Percentiles rank a stretch among this genome's conserved stretches.
Evolutionary conservation across 2,113 vertebrate genomes (phyloP).

Genomic region (Rhinichthys klamathensis): DNA sequence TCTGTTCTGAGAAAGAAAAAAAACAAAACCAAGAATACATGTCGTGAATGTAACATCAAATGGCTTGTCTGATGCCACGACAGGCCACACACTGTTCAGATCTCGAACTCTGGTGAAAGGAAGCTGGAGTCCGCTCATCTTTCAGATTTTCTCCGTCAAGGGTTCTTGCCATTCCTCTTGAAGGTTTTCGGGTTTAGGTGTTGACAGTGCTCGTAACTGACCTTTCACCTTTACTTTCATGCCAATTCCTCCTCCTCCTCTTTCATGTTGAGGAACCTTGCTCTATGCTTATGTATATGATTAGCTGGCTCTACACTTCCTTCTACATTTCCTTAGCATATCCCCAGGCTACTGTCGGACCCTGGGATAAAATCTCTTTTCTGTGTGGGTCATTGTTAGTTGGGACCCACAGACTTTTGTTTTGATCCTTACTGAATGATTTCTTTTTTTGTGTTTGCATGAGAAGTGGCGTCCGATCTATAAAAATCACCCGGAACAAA

Average conservation of each 20-base stretch:
- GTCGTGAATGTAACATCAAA: slow-evolving; percentile 1
- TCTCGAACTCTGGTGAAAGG: slow-evolving; percentile 6
- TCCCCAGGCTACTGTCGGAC: slow-evolving; percentile 69
- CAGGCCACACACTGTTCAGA: slow-evolving; percentile 8
- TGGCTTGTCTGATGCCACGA: neutral
- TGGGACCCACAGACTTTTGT: slow-evolving; percentile 72
- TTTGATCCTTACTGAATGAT: slow-evolving; percentile 64
- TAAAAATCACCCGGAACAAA: slow-evolving; percentile 50
- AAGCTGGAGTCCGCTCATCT: slow-evolving; percentile 15
- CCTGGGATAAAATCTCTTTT: slow-evolving; percentile 60
- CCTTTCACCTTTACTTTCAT: slow-evolving; percentile 59
- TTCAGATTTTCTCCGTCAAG: neutral
- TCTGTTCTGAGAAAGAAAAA: slow-evolving; percentile 36
- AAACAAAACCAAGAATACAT: neutral
- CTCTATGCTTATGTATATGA: slow-evolving; percentile 65
- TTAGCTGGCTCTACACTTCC: slow-evolving; percentile 56
- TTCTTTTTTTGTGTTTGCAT: slow-evolving; percentile 71
- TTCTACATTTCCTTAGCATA: slow-evolving; percentile 58
- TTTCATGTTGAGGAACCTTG: slow-evolving; percentile 63
- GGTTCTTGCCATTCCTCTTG: slow-evolving; percentile 37
- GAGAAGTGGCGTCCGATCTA: slow-evolving; percentile 74
- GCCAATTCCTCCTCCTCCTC: slow-evolving; percentile 51
- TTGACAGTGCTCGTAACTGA: slow-evolving; percentile 68
- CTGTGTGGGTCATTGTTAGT: slow-evolving; percentile 72
- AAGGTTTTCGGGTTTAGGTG: slow-evolving; percentile 58